Conservation (phyloP, 2,888 invertebrate genomes). For the Athalia rosae region DNA sequence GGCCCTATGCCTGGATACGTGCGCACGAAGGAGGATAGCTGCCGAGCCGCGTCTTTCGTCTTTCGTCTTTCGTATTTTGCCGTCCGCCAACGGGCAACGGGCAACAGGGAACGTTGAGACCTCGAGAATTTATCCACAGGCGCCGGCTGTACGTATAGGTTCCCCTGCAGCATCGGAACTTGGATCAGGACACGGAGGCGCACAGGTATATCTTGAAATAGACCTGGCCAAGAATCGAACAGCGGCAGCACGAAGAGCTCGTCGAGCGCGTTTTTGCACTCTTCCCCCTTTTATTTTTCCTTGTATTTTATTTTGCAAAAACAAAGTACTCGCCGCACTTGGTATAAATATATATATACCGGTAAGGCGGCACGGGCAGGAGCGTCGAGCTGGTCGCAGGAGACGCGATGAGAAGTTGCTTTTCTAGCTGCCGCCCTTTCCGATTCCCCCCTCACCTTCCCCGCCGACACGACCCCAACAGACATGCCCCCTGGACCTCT, state of each 20-base stretch:
- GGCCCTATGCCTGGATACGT: constrained; percentile 4
- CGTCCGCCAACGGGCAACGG: constrained; percentile 3
- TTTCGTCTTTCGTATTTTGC: not conserved
- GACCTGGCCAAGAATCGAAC: constrained; percentile 63
- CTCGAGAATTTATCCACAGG: constrained; percentile 58
- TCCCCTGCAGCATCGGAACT: constrained; percentile 16
- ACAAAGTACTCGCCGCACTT: constrained; percentile 52
- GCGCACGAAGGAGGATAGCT: constrained; percentile 3
- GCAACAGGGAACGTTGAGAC: constrained; percentile 23
- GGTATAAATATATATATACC: too few species aligned
- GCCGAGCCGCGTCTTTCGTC: constrained; percentile 29
- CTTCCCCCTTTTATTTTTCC: constrained; percentile 51
- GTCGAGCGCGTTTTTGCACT: constrained; percentile 52
- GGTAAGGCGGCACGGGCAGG: constrained; percentile 45
- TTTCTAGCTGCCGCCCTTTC: constrained; percentile 52
- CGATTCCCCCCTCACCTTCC: not conserved
- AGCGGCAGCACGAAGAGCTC: constrained; percentile 38
- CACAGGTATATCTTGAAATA: constrained; percentile 61
- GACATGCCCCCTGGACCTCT: constrained; percentile 24
- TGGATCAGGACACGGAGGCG: constrained; percentile 17
- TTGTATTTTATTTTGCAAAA: constrained; percentile 51
- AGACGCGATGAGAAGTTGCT: constrained; percentile 59
- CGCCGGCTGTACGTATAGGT: constrained; percentile 55
- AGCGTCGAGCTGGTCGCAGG: constrained; percentile 48
- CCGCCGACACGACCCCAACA: not conserved